Conservation (phyloP, 2,888 invertebrate genomes). For the Apodemia hepburni region DNA sequence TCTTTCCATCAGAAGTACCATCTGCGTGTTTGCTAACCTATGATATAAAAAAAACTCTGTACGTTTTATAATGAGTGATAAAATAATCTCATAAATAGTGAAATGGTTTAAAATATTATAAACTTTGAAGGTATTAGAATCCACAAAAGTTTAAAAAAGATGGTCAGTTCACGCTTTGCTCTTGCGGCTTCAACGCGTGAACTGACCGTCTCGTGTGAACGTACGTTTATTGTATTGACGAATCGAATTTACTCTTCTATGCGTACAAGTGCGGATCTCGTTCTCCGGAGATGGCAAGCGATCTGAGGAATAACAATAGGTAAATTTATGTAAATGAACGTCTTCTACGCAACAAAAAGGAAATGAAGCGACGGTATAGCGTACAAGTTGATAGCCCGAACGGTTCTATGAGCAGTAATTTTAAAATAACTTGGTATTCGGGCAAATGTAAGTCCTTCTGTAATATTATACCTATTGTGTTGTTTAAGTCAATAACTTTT, state of each 20-base stretch:
- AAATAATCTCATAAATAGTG: too few species aligned
- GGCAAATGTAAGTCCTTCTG: slow-evolving; percentile 13
- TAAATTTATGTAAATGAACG: slow-evolving; percentile 77
- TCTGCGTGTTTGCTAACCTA: too few species aligned
- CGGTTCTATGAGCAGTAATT: slow-evolving; percentile 38
- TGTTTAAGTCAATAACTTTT: slow-evolving; percentile 7
- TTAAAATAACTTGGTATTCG: slow-evolving; percentile 47
- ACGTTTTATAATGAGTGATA: too few species aligned
- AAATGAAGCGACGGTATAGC: slow-evolving; percentile 58
- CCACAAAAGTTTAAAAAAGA: not conserved
- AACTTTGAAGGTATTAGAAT: too few species aligned
- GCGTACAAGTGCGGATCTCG: slow-evolving; percentile 44
- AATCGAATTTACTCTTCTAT: slow-evolving; percentile 67
- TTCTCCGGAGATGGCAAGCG: slow-evolving; percentile 52
- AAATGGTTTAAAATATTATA: too few species aligned
- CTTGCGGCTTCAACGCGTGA: not conserved
- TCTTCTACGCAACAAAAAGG: slow-evolving; percentile 70
- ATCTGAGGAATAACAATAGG: slow-evolving; percentile 69
- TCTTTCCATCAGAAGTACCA: too few species aligned
- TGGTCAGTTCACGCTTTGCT: not conserved
- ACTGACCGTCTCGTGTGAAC: not conserved
- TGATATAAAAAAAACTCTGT: too few species aligned
- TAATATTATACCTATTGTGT: slow-evolving; percentile 7
- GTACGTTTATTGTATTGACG: slow-evolving; percentile 54
- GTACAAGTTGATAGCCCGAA: slow-evolving; percentile 27